Base-by-base conservation (phyloP, 2,888 invertebrate genomes). In the Spatulosminthurus flaviceps region DNA sequence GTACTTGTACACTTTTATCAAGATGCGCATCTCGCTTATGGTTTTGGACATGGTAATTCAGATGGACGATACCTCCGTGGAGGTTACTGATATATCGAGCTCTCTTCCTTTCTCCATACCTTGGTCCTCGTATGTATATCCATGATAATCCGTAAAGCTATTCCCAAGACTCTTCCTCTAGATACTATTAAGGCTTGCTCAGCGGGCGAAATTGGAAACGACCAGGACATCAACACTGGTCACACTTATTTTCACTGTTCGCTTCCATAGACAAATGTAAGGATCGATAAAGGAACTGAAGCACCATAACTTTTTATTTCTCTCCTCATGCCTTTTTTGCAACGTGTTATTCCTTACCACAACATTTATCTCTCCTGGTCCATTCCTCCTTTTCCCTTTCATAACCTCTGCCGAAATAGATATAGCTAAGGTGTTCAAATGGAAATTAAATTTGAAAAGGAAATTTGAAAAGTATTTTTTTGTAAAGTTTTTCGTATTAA, bases 221-320 rank as follows among this genome's bases (percentile, higher is more conserved):
- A 51, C 51, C n/a, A 51, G 51, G 51, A 51, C 51, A 51, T 51
- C 51, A 51, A 51, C 51, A 51, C 51, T 51, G 51, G 51, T 51
- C 51, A 51, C 51, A 51, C 51, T 51, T 51, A 51, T 51, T 5
- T 51, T 51, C 51, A 51, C 51, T 51, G 51, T 51, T 51, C 51
- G 51, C 51, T 51, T 51, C 51, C 9, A 13, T 51, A 51, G 51
- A 51, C 51, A 51, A 51, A 51, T 51, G 51, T 51, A 19, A 51
- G 7, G 51, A 51, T 51, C 51, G 51, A 51, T 51, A 51, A 51
- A 51, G 51, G 51, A 19, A 13, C n/a, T 51, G 19, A 51, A 51
- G 51, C 51, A 51, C 51, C 51, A 51, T 51, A 51, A 51, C 51
- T 51, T 51, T 51, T 51, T 51, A 51, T 51, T 51, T n/a, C n/a